These are phyloP conservation scores for Enteromius fasciolatus DNA, from an alignment of 2,797 vertebrate species.

Conservation along the genomic window DNA sequence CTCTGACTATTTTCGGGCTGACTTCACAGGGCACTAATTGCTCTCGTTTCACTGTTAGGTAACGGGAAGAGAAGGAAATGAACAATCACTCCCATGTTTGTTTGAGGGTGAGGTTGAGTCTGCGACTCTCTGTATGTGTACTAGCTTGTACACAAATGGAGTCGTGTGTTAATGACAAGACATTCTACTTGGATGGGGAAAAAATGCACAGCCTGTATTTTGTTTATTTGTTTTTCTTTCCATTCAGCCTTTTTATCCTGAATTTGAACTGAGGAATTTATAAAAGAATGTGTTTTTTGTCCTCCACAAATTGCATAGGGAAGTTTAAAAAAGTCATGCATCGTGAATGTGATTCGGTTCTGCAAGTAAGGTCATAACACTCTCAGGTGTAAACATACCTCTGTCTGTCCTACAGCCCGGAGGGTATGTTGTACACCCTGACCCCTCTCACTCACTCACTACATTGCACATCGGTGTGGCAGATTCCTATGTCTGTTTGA, in stretches of 20 bases:
- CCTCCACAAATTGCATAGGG: neutral
- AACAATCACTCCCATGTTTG: conserved; percentile 82
- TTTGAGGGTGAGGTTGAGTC: conserved; percentile 58
- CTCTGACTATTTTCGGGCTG: conserved; percentile 78
- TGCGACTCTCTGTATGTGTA: conserved; percentile 47
- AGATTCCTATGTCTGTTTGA: conserved; percentile 51
- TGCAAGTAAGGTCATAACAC: conserved; percentile 20
- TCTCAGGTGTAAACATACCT: conserved; percentile 46
- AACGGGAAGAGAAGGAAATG: conserved; percentile 82
- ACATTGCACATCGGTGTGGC: conserved; percentile 51
- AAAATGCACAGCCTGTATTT: conserved; percentile 39
- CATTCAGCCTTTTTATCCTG: conserved; percentile 35
- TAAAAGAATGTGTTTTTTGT: conserved; percentile 27
- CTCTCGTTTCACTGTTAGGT: conserved; percentile 81
- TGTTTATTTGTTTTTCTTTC: conserved; percentile 46
- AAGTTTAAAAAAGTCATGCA: neutral
- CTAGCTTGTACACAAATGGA: conserved; percentile 40
- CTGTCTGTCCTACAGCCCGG: conserved; percentile 21
- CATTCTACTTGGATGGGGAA: neutral
- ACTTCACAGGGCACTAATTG: conserved; percentile 83
- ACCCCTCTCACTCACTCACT: conserved; percentile 51
- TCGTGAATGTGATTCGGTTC: conserved; percentile 4
- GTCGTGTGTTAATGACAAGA: conserved; percentile 47
- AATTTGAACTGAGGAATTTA: conserved; percentile 36
- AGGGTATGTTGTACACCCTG: conserved; percentile 47